Percentiles rank a stretch among this genome's conserved stretches.
Conservation (phyloP, 2,888 invertebrate genomes). For the Bombyx huttoni region DNA sequence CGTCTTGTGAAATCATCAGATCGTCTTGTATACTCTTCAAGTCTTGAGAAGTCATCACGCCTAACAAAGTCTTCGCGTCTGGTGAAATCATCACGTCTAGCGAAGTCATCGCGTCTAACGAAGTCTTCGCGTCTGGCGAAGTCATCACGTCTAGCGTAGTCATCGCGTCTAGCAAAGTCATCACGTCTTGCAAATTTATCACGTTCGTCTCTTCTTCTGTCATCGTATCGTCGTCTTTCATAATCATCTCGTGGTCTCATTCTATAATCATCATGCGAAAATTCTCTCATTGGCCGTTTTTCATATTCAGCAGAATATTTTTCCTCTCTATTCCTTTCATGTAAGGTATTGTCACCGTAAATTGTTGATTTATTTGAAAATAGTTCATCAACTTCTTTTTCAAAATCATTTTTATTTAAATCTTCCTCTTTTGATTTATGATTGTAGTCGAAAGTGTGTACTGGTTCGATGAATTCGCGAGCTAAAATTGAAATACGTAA, state of each 20-base stretch:
- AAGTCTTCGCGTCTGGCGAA: slow-evolving; percentile 4
- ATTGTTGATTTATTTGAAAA: slow-evolving; percentile 36
- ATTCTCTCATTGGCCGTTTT: slow-evolving; percentile 26
- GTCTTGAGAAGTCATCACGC: slow-evolving; percentile 12
- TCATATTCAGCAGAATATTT: slow-evolving; percentile 26
- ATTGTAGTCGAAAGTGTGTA: slow-evolving; percentile 80
- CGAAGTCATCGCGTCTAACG: slow-evolving; percentile 14
- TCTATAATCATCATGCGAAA: slow-evolving; percentile 16
- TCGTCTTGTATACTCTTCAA: slow-evolving; percentile 10
- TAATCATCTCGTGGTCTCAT: slow-evolving; percentile 14
- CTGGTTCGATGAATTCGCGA: slow-evolving; percentile 74
- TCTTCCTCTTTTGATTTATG: slow-evolving; percentile 70
- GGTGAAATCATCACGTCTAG: slow-evolving; percentile 16
- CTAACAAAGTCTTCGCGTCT: slow-evolving; percentile 12
- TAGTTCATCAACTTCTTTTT: slow-evolving; percentile 46
- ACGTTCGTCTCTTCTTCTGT: slow-evolving; percentile 29
- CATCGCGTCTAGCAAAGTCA: slow-evolving; percentile 6
- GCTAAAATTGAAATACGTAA: slow-evolving; percentile 29
- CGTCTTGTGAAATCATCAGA: slow-evolving; percentile 14
- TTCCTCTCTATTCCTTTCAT: slow-evolving; percentile 27
- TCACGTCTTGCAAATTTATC: slow-evolving; percentile 21
- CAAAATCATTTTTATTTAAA: slow-evolving; percentile 40
- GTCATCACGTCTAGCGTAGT: slow-evolving; percentile 5
- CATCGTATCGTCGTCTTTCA: slow-evolving; percentile 22
- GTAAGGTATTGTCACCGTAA: slow-evolving; percentile 22